Base-by-base conservation (phyloP, 1,140 invertebrate species). In the Listronotus oregonensis region DNA sequence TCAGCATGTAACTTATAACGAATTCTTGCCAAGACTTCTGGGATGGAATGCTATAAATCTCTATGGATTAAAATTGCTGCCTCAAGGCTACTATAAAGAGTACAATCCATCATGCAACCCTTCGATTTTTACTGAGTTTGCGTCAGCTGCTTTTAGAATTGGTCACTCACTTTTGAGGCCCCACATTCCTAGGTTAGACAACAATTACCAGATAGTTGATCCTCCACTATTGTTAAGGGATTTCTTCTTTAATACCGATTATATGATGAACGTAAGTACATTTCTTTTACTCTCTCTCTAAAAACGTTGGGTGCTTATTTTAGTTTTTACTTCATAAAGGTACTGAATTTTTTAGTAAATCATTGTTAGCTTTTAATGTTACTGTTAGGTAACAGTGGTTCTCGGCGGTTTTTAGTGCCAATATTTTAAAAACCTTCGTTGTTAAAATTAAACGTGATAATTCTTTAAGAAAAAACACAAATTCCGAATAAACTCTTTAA, bases 181-280 rank as follows among this genome's bases (percentile, higher is more conserved):
- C 0, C 89, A 95, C 64, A 84, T 97, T 55, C 91, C 91, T 5
- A 84, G 95, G 15, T 83, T 97, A 73, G 92, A 93, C 75, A 83
- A 85, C 11, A 87, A 85, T 54, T 96, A 93, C 78, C 88, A 87
- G 80, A 87, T 88, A 1, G 86, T 91, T 10, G 92, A 89, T 77
- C 93, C 88, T 0, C 89, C 92, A 37, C 43, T 69, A 17, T 82
- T 94, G 7, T 81, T 99, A 0, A 86, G 96, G 49, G 91, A 95
- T 75, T 93, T 93, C 2, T 99, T 99, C 83, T 99, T 99, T 82
- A 94, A 95, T 72, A 91, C 94, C 14, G 95, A 97, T 70, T 89
- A 93, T 82, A 85, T 96, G 27, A 89, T 90, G 74, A 85, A 85
- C n/a, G 64, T 66, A 60, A 60, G 62, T 44, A 42, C n/a, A 11